Base-by-base conservation (phyloP, 2,888 invertebrate species). In the Mellilla xanthometata region DNA sequence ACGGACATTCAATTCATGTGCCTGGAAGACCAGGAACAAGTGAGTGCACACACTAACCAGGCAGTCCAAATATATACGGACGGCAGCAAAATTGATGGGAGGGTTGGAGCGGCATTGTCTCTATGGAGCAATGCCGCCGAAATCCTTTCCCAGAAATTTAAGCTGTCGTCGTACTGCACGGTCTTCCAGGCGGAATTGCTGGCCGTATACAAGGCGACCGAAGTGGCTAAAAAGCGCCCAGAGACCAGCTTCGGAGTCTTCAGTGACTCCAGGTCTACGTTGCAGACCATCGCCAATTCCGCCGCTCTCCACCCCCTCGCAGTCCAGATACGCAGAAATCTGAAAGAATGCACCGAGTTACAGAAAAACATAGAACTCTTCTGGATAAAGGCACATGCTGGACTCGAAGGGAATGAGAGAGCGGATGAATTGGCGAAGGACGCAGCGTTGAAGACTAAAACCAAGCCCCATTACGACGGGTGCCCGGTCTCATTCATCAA, bases 311-410 rank as follows among this genome's bases (percentile, higher is more conserved):
- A 47, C 8, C 47, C 47, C 10, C 12, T 47, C 1, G 40, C 36
- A 0, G 26, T 24, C 3, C 23, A 47, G 10, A 13, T 7, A 2
- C 27, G 44, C 0, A n/a, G 10, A 2, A 45, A 39, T 11, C 13
- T 34, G 5, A 7, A 2, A 2, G 2, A 12, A 6, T 1, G 8
- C 6, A 9, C 1, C 2, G 6, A 1, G 10, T 15, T 13, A n/a
- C 15, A 11, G 2, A 43, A 40, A 30, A 7, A 7, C 7, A 22
- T 41, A 0, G 2, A 19, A 0, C 10, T 47, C 1, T 41, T 10
- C 36, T 47, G 49, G 44, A 19, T 44, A 0, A 49, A 38, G n/a
- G 49, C 49, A 0, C 49, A 44, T n/a, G 49, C 32, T 0, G 49
- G 49, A 0, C 10, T 49, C 0, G 31, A 23, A 4, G 49, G 41